Evolutionary conservation across 2,797 vertebrate species (phyloP).

Genomic region (Oophaga sylvatica): DNA sequence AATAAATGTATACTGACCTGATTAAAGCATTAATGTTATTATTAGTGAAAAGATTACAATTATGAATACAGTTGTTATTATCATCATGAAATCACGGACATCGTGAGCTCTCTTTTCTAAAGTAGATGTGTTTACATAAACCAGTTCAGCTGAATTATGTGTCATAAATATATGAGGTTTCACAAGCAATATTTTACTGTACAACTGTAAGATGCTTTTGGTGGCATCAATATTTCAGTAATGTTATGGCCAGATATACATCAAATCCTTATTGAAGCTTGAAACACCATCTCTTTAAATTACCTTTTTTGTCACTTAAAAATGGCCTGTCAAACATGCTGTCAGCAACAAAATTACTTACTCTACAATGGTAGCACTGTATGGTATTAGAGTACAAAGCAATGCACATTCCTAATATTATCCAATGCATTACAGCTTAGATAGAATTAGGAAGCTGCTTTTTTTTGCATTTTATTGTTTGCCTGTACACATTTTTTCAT

Average conservation of each 20-base stretch:
- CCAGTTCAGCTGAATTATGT: conserved; percentile 8
- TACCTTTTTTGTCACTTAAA: conserved; percentile 55
- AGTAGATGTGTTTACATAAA: neutral
- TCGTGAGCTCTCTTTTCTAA: neutral
- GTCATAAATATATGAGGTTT: conserved; percentile 3
- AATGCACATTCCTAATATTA: neutral
- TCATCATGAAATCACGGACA: neutral
- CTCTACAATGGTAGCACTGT: conserved; percentile 37
- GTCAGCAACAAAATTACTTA: conserved; percentile 39
- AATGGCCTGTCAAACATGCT: conserved; percentile 48
- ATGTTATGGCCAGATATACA: conserved; percentile 44
- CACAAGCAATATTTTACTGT: conserved; percentile 44
- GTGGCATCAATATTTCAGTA: conserved; percentile 45
- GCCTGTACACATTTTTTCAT: neutral
- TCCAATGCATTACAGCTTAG: neutral
- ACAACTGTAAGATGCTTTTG: conserved; percentile 50
- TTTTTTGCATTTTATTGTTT: neutral
- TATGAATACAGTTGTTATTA: neutral
- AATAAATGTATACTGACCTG: neutral
- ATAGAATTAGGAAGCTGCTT: neutral
- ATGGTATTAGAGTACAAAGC: conserved; percentile 35
- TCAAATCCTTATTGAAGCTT: conserved; percentile 58
- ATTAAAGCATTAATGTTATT: neutral
- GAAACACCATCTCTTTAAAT: conserved; percentile 55
- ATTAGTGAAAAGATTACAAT: neutral